These are phyloP conservation scores for Ascaphus truei DNA, from an alignment of 2,113 vertebrate genomes.

Conservation along the genomic window DNA sequence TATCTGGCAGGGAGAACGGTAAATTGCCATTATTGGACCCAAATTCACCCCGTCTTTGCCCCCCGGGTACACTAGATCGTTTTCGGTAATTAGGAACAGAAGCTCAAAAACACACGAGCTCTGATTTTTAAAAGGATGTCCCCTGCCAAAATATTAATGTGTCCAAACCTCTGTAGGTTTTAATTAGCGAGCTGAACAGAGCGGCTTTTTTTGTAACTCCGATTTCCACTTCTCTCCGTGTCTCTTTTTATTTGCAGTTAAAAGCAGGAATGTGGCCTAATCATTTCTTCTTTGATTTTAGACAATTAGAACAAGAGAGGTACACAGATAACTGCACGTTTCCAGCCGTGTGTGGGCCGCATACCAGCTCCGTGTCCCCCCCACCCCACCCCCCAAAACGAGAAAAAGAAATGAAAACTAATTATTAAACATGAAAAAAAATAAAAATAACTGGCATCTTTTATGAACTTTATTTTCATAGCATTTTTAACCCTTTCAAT, in stretches of 20 bases:
- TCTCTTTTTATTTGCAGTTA: background rate
- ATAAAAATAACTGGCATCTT: too few relatives aligned
- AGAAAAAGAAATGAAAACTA: too few relatives aligned
- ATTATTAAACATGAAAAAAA: too few relatives aligned
- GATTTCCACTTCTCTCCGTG: too few relatives aligned
- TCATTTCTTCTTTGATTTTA: background rate
- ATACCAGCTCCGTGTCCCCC: too few relatives aligned
- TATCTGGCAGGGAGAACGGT: background rate
- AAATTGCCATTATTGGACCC: background rate
- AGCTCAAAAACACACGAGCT: background rate
- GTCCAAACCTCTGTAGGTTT: background rate
- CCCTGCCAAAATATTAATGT: background rate
- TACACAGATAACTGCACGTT: too few relatives aligned
- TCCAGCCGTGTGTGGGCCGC: too few relatives aligned
- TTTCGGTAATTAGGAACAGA: conserved; percentile 12
- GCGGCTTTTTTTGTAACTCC: background rate
- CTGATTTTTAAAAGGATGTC: background rate
- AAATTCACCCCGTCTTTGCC: conserved; percentile 8
- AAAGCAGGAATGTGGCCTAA: background rate
- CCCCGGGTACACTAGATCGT: background rate
- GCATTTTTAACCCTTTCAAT: too few relatives aligned
- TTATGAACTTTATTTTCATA: too few relatives aligned
- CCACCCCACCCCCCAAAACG: too few relatives aligned
- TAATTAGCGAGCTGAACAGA: background rate
- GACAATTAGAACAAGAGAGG: background rate